Conservation (phyloP, 2,888 invertebrate species). For the Matsumyia berberina region DNA sequence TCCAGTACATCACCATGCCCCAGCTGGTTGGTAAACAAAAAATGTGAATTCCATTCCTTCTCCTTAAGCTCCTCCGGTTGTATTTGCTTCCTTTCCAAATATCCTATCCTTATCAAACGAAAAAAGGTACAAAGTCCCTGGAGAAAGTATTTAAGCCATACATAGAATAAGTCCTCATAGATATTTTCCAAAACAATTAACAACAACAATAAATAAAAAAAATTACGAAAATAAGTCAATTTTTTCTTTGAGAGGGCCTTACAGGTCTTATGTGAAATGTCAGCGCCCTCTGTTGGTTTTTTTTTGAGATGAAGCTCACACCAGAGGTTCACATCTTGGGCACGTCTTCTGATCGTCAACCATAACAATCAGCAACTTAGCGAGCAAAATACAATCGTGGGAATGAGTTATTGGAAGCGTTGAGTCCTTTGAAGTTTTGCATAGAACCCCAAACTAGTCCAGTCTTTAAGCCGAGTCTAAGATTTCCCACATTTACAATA, state of each 20-base stretch:
- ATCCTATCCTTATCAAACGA: neutral
- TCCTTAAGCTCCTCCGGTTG: constrained; percentile 7
- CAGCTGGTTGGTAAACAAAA: constrained; percentile 77
- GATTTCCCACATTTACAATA: too few relatives aligned
- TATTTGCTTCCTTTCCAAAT: constrained; percentile 14
- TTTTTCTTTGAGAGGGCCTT: neutral
- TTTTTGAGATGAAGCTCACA: too few relatives aligned
- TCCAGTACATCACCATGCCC: constrained; percentile 33
- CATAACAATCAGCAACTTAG: too few relatives aligned
- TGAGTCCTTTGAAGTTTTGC: too few relatives aligned
- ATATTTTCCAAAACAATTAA: neutral
- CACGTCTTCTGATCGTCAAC: too few relatives aligned
- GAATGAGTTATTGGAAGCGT: too few relatives aligned
- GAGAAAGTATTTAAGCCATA: constrained; percentile 32
- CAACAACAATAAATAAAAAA: constrained; percentile 6
- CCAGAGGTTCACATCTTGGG: too few relatives aligned
- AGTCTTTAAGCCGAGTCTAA: too few relatives aligned
- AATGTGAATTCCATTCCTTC: constrained; percentile 69
- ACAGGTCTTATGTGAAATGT: too few relatives aligned
- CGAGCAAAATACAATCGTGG: too few relatives aligned
- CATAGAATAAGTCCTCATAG: constrained; percentile 26
- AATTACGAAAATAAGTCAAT: constrained; percentile 9
- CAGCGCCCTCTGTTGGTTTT: too few relatives aligned
- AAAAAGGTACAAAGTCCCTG: neutral
- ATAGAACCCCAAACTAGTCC: too few relatives aligned